Evolutionary conservation across 2,888 invertebrate genomes (phyloP).

Genomic region (Phyto melanocephala): DNA sequence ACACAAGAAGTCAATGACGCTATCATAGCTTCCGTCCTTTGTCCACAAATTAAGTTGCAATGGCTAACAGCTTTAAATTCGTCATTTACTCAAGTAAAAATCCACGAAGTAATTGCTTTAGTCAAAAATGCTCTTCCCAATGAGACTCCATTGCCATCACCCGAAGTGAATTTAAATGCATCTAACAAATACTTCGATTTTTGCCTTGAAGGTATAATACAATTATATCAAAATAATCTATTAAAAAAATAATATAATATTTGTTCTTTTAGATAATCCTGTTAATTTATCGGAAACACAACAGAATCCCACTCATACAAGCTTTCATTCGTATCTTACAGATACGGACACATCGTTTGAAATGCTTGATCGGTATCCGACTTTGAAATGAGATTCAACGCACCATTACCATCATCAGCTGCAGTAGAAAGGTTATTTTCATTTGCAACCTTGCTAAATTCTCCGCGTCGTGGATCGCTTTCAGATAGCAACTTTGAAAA

Average conservation of each 20-base stretch:
- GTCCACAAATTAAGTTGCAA: neutral
- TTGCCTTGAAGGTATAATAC: conserved; percentile 6
- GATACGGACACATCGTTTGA: neutral
- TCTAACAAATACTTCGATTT: conserved; percentile 33
- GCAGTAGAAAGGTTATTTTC: conserved; percentile 25
- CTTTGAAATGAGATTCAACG: neutral
- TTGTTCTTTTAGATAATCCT: neutral
- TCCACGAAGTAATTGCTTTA: neutral
- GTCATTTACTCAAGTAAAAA: neutral
- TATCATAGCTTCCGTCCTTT: conserved; percentile 1
- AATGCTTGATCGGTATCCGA: neutral
- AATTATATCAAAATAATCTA: neutral
- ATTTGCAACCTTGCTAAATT: neutral
- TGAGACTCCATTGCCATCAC: neutral
- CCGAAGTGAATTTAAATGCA: neutral
- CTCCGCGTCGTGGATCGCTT: too few relatives aligned
- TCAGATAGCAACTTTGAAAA: neutral
- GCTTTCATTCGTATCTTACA: too few relatives aligned
- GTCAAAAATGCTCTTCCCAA: neutral
- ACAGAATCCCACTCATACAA: too few relatives aligned
- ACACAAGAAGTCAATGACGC: neutral
- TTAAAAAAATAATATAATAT: neutral
- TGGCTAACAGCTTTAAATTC: conserved; percentile 3
- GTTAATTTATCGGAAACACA: neutral
- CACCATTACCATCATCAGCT: conserved; percentile 25